phyloP scores from a whole-genome alignment of 1,140 invertebrate species.

The Microplitis demolitor region DNA sequence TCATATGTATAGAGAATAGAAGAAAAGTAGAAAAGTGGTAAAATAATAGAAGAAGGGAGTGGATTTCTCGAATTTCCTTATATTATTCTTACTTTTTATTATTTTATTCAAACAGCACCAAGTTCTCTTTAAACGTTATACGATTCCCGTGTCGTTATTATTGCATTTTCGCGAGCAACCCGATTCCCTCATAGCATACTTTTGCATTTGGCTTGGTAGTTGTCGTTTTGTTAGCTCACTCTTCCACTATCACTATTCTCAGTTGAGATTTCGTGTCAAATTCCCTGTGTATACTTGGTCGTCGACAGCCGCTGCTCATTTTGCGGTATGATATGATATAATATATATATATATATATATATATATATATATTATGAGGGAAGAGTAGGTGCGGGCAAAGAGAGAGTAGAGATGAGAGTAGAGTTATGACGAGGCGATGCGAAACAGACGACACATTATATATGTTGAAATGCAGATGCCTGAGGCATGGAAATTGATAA shows the following conservation, averaged over 20 bases:
- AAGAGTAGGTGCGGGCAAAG: too few species aligned
- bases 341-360: too few species aligned
- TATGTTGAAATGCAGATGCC: background rate
- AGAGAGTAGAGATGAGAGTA: too few species aligned
- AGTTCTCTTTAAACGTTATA: conserved; percentile 17
- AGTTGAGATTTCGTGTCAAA: too few species aligned
- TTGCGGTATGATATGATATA: too few species aligned
- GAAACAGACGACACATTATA: conserved; percentile 4
- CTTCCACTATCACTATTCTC: too few species aligned
- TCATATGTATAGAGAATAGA: background rate
- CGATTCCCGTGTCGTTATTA: conserved; percentile 28
- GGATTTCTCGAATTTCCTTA: too few species aligned
- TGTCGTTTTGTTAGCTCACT: background rate
- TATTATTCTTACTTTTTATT: background rate
- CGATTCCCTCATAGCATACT: background rate
- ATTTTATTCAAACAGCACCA: background rate
- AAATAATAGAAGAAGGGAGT: background rate
- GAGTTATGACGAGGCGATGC: conserved; percentile 5
- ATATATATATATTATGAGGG: too few species aligned
- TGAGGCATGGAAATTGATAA: conserved; percentile 14
- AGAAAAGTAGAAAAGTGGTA: background rate
- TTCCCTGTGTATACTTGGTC: too few species aligned
- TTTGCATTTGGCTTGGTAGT: background rate
- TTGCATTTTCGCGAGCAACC: conserved; percentile 24
- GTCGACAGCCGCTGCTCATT: too few species aligned